Percentiles rank a stretch among this genome's conserved stretches.
Conservation (phyloP, 2,888 invertebrate genomes). For the Hypolimnas misippus region DNA sequence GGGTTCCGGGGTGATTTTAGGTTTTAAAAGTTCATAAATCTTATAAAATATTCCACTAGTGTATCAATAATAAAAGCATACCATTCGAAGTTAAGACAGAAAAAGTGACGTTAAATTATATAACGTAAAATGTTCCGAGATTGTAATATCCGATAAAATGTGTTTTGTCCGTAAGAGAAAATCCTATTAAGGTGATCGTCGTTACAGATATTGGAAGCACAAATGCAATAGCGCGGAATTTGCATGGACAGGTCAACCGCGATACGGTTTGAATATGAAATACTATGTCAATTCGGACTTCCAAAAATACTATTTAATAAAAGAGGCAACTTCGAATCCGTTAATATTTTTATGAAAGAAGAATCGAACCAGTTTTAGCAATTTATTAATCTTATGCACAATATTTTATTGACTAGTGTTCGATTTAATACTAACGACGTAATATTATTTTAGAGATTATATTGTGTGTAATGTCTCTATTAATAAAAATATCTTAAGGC, state of each 20-base stretch:
- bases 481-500: too few relatives aligned
- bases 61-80: too few relatives aligned
- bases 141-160: slow-evolving; percentile 20
- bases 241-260: slow-evolving; percentile 65
- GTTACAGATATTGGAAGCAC: slow-evolving; percentile 58
- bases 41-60: too few relatives aligned
- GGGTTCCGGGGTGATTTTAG: too few relatives aligned
- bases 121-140: slow-evolving; percentile 2
- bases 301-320: slow-evolving; percentile 60
- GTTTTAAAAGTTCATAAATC: too few relatives aligned
- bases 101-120: not conserved
- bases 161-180: slow-evolving; percentile 32
- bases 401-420: not conserved
- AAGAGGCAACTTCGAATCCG: slow-evolving; percentile 41
- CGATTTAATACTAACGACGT: too few relatives aligned
- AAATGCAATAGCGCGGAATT: slow-evolving; percentile 66
- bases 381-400: not conserved
- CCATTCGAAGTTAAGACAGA: too few relatives aligned
- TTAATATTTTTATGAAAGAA: not conserved
- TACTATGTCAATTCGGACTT: slow-evolving; percentile 46
- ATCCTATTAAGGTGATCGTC: slow-evolving; percentile 53
- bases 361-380: not conserved
- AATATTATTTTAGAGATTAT: too few relatives aligned
- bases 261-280: slow-evolving; percentile 71
- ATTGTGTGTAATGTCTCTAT: too few relatives aligned